A percentile compares a stretch with the other conserved stretches of the same genome.
Conservation (phyloP, 2,888 invertebrate species). For the Microdon myrmicae region DNA sequence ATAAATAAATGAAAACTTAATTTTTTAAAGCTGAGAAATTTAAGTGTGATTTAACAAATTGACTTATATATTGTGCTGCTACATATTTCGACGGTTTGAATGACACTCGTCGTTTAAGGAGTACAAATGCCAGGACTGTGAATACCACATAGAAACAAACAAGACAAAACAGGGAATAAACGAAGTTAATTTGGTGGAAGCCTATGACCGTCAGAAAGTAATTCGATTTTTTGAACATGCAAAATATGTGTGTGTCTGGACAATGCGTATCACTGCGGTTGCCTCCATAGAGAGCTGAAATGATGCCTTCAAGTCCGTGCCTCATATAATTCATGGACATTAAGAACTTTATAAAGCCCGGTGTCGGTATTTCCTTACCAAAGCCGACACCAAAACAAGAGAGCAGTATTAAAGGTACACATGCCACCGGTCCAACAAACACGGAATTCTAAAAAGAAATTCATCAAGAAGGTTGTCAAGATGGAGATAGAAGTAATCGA, state of each 20-base stretch:
- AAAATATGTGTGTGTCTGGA: conserved; percentile 76
- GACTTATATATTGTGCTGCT: conserved; percentile 76
- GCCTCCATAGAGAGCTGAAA: conserved; percentile 81
- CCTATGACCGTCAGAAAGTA: conserved; percentile 81
- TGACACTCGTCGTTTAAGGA: conserved; percentile 77
- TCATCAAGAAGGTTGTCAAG: conserved; percentile 1
- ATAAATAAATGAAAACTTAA: conserved; percentile 39
- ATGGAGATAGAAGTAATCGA: not conserved
- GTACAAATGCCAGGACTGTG: conserved; percentile 76
- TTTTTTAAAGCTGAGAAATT: conserved; percentile 68
- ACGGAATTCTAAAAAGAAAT: conserved; percentile 77
- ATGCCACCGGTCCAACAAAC: conserved; percentile 87
- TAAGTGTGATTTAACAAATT: conserved; percentile 75
- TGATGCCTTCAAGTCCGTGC: conserved; percentile 82
- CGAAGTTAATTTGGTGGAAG: conserved; percentile 76
- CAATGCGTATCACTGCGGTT: conserved; percentile 80
- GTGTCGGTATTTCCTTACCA: conserved; percentile 75
- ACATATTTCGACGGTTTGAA: conserved; percentile 76
- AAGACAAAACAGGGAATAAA: conserved; percentile 76
- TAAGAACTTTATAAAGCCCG: conserved; percentile 78
- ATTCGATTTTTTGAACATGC: conserved; percentile 79
- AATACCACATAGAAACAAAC: conserved; percentile 77
- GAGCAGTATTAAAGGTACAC: conserved; percentile 88
- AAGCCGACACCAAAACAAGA: conserved; percentile 89
- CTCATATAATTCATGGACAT: conserved; percentile 87